Evolutionary conservation across 1,140 invertebrate species (phyloP).

Genomic region (Trichonephila clavata): DNA sequence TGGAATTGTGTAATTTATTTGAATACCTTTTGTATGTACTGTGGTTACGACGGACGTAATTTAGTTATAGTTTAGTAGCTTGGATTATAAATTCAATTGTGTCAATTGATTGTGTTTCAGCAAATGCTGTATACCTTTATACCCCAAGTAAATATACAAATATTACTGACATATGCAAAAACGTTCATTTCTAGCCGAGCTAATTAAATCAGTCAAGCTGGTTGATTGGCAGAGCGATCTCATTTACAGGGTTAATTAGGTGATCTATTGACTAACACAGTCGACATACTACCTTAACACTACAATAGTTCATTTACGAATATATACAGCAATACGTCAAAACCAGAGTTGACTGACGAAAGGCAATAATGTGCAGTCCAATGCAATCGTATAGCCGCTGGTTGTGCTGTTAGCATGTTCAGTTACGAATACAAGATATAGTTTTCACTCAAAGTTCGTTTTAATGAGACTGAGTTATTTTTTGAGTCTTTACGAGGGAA

Average conservation of each 20-base stretch:
- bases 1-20: neutral
- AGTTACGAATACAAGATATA: too few relatives aligned
- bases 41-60: neutral
- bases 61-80: constrained; percentile 18
- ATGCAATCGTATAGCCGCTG: neutral
- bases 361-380: neutral
- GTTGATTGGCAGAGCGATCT: constrained; percentile 45
- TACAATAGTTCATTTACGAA: constrained; percentile 27
- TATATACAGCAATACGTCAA: constrained; percentile 3
- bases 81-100: constrained; percentile 9
- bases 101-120: constrained; percentile 7
- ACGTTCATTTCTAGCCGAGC: neutral
- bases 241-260: constrained; percentile 44
- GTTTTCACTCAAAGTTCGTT: too few relatives aligned
- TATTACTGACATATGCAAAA: constrained; percentile 44
- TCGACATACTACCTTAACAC: neutral
- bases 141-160: neutral
- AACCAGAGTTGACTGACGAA: neutral
- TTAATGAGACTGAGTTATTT: too few relatives aligned
- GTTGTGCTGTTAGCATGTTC: neutral
- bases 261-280: constrained; percentile 1
- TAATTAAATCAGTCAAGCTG: constrained; percentile 28
- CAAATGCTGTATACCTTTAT: constrained; percentile 28
- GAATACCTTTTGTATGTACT: neutral
- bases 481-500: too few relatives aligned